These are phyloP conservation scores for Pteruthius melanotis DNA, from an alignment of 2,113 vertebrate species.

Conservation along the genomic window DNA sequence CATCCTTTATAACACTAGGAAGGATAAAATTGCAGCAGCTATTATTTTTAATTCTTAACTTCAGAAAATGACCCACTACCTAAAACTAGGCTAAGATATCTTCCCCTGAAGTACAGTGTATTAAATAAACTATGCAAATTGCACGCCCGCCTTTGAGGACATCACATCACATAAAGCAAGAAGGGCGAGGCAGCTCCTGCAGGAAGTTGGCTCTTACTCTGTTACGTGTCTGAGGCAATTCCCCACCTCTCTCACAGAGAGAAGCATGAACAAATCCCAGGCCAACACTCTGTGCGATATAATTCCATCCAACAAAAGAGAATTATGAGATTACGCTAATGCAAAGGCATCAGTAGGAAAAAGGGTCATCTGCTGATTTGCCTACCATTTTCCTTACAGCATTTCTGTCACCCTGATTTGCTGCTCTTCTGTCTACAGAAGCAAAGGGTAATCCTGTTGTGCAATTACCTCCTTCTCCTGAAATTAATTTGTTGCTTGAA, in stretches of 20 bases:
- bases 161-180: background rate
- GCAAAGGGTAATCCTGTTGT: background rate
- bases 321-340: background rate
- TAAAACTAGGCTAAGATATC: background rate
- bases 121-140: background rate
- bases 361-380: background rate
- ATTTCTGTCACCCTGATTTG: background rate
- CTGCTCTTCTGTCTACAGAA: background rate
- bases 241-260: background rate
- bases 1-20: background rate
- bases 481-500: conserved; percentile 26
- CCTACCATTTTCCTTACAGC: background rate
- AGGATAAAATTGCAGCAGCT: background rate
- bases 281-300: background rate
- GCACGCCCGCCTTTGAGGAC: background rate
- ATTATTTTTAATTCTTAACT: background rate
- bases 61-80: background rate
- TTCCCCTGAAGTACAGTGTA: background rate
- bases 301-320: background rate
- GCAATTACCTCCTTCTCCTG: background rate
- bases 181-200: background rate
- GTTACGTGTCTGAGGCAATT: background rate
- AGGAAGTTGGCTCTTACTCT: background rate
- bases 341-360: background rate
- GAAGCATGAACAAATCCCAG: background rate